Base-by-base conservation (phyloP, 2,797 vertebrate genomes). In the Columba guinea region DNA sequence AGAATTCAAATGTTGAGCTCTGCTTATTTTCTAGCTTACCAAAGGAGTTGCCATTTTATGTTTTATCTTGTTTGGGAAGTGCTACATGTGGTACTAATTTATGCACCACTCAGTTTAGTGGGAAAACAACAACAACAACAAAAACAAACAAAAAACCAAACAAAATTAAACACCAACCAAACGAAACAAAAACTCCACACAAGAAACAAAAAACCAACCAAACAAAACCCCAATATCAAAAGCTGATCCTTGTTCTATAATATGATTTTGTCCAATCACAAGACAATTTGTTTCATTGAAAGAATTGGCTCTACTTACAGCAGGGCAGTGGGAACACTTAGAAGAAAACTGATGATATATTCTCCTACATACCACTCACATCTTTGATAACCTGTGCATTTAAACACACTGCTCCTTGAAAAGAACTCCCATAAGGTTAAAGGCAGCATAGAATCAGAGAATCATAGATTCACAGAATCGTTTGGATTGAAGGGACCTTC, bases 331-430 rank as follows among this genome's bases (percentile, higher is more conserved):
- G 34, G 27, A 62, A 28, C 5, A 5, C 30, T 55, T 23, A 44
- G 23, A 24, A 71, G 44, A 46, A 81, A 59, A 34, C 12, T 7
- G 27, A 10, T 24, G 2, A 24, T 63, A 2, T 6, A 5, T 37
- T 81, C 37, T 56, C n/a, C 26, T 20, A 13, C 0, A 0, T 32
- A 4, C 5, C 79, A 27, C 37, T 48, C 30, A 0, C 15, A 26
- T 55, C 26, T 52, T 60, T 20, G 48, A 11, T 44, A 27, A 76
- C 19, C 13, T 44, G n/a, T 37, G 15, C 24, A 12, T 21, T 53
- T 30, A 64, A 70, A 60, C 34, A 4, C 23, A 21, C 3, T 26
- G 2, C 12, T 52, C 48, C 34, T 53, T 37, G 23, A 30, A 64
- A 83, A 73, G 4, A 27, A n/a, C 19, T 28, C 32, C 28, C 20